Conservation (phyloP, 2,888 invertebrate genomes). For the Eupeodes latifasciatus region DNA sequence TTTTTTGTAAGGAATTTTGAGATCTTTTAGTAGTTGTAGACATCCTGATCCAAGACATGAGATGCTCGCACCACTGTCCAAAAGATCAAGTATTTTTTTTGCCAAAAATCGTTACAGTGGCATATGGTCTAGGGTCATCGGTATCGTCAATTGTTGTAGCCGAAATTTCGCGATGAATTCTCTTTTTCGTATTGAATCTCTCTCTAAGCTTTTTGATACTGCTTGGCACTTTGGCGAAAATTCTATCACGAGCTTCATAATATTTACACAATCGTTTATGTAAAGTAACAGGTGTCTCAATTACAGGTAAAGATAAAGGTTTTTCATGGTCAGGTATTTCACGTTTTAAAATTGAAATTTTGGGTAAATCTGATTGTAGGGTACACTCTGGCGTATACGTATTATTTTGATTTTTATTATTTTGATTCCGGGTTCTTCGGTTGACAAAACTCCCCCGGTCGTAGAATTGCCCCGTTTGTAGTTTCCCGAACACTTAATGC, state of each 20-base stretch:
- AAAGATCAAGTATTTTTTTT: conserved; percentile 16
- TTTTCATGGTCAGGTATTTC: neutral
- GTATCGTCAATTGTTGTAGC: neutral
- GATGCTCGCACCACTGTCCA: conserved; percentile 30
- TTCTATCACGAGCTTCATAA: conserved; percentile 5
- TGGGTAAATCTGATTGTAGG: neutral
- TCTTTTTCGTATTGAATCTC: neutral
- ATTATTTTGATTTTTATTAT: too few relatives aligned
- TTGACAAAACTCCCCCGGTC: too few relatives aligned
- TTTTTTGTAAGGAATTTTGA: neutral
- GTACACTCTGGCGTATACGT: too few relatives aligned
- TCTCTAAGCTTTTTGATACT: conserved; percentile 1
- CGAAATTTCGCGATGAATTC: conserved; percentile 5
- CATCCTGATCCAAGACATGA: conserved; percentile 26
- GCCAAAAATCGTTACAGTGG: conserved; percentile 13
- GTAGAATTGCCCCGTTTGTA: too few relatives aligned
- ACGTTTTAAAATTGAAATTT: neutral
- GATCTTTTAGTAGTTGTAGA: neutral
- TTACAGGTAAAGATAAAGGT: neutral
- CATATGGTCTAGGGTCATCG: conserved; percentile 26
- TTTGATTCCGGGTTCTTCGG: too few relatives aligned
- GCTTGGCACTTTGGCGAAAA: neutral
- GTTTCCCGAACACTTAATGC: too few relatives aligned
- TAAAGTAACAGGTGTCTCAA: neutral
- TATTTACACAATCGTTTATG: conserved; percentile 16